Evolutionary conservation across 2,888 invertebrate species (phyloP), one percentile per base, ranked within the genome.

Genomic region (Cantharis nigra): DNA sequence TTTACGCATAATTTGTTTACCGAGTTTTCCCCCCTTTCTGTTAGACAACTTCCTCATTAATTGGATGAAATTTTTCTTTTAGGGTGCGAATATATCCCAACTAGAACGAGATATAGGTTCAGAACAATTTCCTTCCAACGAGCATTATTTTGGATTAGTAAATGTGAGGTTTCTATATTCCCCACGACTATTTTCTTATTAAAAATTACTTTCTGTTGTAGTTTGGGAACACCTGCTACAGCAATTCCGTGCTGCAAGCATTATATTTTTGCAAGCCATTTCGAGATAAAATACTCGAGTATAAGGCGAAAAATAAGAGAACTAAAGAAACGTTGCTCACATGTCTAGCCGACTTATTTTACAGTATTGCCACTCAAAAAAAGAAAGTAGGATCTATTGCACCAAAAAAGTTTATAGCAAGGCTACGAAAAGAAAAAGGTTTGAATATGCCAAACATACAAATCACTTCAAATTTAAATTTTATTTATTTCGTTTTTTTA

Each of bases 151-250:
- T 92, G 99, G 99, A 87, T 93, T 99, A 90, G 98, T 99, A 82
- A 99, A 99, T 92, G 98, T 98, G 91, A 94, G 69, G 33, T 28
- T 72, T 18, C 23, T 63, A 49, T 72, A n/a, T 71, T n/a, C 33
- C 63, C 63, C 4, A 18, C 72, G 67, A 72, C 72, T 65, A 14
- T 67, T 49, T 49, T 65, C 70, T 65, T 69, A 72, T 70, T 33
- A 18, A 10, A 30, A 72, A 28, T 74, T 67, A n/a, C 26, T 63
- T 65, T 74, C 76, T 67, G 26, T 81, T 93, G 82, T 91, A 96
- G 96, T 99, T 99, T 91, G 99, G 99, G 83, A 99, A 99, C 90
- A 99, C 99, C 30, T 99, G 99, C 90, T 99, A 99, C 89, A 98
- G 98, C 89, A 99, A 99, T 90, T 99, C 99, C 67, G 99, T 99